phyloP scores from a whole-genome alignment of 2,888 invertebrate genomes.

The Iselma pallidipennis region DNA sequence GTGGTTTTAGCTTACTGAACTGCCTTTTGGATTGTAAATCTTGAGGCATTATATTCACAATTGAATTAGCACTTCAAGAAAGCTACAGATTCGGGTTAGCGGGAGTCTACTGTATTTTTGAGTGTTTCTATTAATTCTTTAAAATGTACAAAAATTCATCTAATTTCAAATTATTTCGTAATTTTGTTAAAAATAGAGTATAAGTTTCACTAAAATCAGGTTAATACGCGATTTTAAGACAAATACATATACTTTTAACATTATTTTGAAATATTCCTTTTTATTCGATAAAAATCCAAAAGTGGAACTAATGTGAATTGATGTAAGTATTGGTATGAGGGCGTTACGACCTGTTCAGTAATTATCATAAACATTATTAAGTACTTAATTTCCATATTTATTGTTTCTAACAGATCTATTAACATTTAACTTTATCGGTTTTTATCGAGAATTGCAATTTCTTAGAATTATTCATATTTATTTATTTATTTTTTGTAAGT shows the following conservation, averaged over 20 bases:
- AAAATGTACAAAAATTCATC: too few species aligned
- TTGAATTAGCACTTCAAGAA: too few species aligned
- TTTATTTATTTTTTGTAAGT: not conserved
- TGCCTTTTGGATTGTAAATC: too few species aligned
- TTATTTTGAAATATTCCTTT: not conserved
- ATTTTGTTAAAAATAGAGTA: too few species aligned
- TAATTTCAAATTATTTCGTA: too few species aligned
- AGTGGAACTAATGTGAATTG: not conserved
- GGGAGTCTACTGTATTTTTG: too few species aligned
- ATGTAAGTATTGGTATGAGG: not conserved
- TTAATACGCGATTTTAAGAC: not conserved
- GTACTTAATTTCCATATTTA: not conserved
- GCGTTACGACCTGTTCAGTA: not conserved
- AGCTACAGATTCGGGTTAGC: too few species aligned
- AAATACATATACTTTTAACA: not conserved
- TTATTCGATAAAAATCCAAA: not conserved
- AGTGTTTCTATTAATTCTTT: too few species aligned
- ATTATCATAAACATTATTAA: not conserved
- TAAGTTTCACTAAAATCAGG: too few species aligned
- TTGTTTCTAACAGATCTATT: not conserved
- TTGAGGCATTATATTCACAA: too few species aligned
- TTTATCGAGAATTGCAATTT: not conserved
- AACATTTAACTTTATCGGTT: not conserved
- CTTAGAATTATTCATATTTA: not conserved
- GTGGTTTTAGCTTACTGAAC: too few species aligned